Evolutionary conservation across 2,888 invertebrate species (phyloP).

Genomic region (Onchidella celtica): DNA sequence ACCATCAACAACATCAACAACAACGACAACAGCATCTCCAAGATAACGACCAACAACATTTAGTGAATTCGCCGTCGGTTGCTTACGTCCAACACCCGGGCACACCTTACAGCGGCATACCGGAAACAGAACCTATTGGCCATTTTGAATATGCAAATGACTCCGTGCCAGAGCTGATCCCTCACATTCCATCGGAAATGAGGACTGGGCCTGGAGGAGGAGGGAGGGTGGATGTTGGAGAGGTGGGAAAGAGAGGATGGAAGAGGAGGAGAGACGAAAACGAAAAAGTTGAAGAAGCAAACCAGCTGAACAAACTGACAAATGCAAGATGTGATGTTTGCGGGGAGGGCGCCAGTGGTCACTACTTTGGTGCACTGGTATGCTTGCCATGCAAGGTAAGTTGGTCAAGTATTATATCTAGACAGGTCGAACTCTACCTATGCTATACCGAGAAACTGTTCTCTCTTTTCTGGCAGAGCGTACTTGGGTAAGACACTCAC

Average conservation of each 20-base stretch:
- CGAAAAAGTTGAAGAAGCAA: conserved; percentile 14
- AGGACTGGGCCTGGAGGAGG: conserved; percentile 38
- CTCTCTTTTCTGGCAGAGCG: no score
- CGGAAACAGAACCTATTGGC: background rate
- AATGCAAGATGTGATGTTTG: conserved; percentile 68
- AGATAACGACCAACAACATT: background rate
- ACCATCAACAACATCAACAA: background rate
- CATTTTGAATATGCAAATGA: conserved; percentile 31
- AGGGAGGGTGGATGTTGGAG: conserved; percentile 8
- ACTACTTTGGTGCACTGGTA: conserved; percentile 74
- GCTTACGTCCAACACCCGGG: conserved; percentile 3
- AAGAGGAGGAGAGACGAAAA: conserved; percentile 32
- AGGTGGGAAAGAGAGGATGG: background rate
- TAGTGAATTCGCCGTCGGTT: conserved; percentile 4
- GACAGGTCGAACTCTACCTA: no score
- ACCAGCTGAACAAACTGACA: conserved; percentile 11
- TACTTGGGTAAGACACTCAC: no score
- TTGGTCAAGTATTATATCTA: no score
- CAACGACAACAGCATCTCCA: conserved; percentile 15
- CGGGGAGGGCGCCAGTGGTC: conserved; percentile 72
- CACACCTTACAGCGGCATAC: background rate
- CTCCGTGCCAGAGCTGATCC: background rate
- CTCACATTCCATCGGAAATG: conserved; percentile 31
- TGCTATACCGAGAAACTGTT: no score
- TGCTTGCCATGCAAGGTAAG: conserved; percentile 76